Evolutionary conservation across 1,140 invertebrate species (phyloP).

Genomic region (Laupala kohalensis): DNA sequence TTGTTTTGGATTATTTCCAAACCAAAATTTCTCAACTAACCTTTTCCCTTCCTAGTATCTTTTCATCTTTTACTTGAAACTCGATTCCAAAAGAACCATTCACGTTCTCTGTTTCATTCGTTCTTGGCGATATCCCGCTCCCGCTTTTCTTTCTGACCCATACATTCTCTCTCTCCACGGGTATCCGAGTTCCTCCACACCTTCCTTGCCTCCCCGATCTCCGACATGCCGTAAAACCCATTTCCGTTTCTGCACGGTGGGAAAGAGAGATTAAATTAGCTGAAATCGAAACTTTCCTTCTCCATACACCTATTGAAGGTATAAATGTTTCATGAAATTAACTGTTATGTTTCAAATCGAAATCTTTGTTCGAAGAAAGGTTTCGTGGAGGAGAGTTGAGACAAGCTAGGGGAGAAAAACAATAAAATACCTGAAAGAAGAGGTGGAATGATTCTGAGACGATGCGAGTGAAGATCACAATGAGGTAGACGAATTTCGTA

Average conservation of each 20-base stretch:
- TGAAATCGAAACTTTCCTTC: neutral
- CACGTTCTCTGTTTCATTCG: no score
- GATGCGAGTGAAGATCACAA: neutral
- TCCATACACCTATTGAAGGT: neutral
- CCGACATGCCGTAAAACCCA: neutral
- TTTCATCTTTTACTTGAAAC: no score
- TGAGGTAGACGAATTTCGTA: neutral
- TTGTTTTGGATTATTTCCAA: no score
- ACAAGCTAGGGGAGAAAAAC: neutral
- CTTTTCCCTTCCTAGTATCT: no score
- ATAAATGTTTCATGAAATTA: neutral
- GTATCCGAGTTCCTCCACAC: no score
- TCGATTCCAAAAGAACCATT: no score
- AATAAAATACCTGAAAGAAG: neutral
- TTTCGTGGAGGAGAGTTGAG: neutral
- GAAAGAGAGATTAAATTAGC: neutral
- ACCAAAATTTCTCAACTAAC: no score
- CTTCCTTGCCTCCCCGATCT: neutral
- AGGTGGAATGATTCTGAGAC: no score
- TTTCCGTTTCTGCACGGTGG: neutral
- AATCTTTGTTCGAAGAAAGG: neutral
- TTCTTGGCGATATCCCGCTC: no score
- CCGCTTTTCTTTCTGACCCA: no score
- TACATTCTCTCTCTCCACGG: no score
- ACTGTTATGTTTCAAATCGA: neutral